A percentile compares a stretch with the other conserved stretches of the same genome.
phyloP scores from a whole-genome alignment of 2,797 vertebrate species.

The Fistularia commersonii region DNA sequence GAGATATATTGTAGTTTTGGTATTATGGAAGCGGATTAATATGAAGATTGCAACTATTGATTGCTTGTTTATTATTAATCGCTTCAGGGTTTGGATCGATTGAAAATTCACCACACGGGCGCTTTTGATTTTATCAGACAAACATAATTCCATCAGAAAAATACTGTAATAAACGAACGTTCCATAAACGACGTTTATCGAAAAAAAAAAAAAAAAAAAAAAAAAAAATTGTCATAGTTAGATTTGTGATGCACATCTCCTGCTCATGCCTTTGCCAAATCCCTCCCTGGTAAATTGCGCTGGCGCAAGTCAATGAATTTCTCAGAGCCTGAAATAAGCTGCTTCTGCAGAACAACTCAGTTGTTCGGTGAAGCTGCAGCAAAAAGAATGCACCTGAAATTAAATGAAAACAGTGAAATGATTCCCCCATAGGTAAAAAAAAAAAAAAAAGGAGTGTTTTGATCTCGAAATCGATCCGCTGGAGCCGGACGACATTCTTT shows the following conservation, averaged over 20 bases:
- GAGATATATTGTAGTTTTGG: no score
- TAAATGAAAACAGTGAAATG: constrained; percentile 59
- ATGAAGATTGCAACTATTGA: no score
- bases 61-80: no score
- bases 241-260: constrained; percentile 5
- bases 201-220: no score
- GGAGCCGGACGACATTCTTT: constrained; percentile 54
- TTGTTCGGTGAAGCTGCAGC: constrained; percentile 52
- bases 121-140: background rate
- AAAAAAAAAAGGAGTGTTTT: constrained; percentile 40
- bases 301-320: constrained; percentile 31
- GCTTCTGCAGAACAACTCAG: constrained; percentile 43
- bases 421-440: constrained; percentile 41
- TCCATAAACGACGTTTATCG: no score
- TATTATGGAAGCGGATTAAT: no score
- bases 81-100: no score
- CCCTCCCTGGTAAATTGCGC: constrained; percentile 20
- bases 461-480: constrained; percentile 59
- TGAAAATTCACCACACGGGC: no score
- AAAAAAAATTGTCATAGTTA: background rate
- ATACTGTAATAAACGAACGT: background rate
- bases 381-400: constrained; percentile 60
- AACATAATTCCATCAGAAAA: constrained; percentile 4
- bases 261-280: background rate
- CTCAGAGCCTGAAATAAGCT: constrained; percentile 34